Base-by-base conservation (phyloP, 2,888 invertebrate species). In the Drosophila koepferae region DNA sequence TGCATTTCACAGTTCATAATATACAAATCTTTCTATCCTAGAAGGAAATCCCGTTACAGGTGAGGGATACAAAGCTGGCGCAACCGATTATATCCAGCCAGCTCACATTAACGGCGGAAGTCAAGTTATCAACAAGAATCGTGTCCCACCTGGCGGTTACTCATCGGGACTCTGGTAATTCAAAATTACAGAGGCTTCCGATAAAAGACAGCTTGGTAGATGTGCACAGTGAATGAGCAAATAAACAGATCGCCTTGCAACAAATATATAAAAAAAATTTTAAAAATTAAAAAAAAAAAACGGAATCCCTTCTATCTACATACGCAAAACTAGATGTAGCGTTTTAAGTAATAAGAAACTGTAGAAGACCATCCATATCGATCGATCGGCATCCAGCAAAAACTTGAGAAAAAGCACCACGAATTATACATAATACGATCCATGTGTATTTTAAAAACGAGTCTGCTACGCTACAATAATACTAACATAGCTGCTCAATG, bases 21-120 rank as follows among this genome's bases (percentile, higher is more conserved):
- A 34, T 28, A 9, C 1, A 1, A 18, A 31, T 12, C 20, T 46
- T 20, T 41, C 6, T 16, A 5, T 23, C 38, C 38, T 68, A 94
- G 94, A 94, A 91, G 94, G 94, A 53, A 94, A 94, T 82, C 94
- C 94, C 54, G 94, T 94, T 65, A 94, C 94, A 74, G 94, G 94
- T 43, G 93, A 94, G 79, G 94, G 94, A 54, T 94, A 94, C 87
- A 93, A 93, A 76, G 77, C 92, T 74, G 90, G 91, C 59, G 90
- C 80, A 68, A 93, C 91, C 68, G 91, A 92, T 38, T 92, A 86
- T 64, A 88, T 91, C 68, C 86, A 91, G 51, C 86, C 90, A 68
- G 89, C 84, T 59, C 74, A 91, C 71, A 44, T 53, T n/a, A 92
- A 92, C 72, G 92, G 91, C 82, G 87, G 91, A 80, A 92, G 92